Percentiles rank a stretch among this genome's conserved stretches.
phyloP scores from a whole-genome alignment of 2,888 invertebrate species.

The Ennomos quercinarius region DNA sequence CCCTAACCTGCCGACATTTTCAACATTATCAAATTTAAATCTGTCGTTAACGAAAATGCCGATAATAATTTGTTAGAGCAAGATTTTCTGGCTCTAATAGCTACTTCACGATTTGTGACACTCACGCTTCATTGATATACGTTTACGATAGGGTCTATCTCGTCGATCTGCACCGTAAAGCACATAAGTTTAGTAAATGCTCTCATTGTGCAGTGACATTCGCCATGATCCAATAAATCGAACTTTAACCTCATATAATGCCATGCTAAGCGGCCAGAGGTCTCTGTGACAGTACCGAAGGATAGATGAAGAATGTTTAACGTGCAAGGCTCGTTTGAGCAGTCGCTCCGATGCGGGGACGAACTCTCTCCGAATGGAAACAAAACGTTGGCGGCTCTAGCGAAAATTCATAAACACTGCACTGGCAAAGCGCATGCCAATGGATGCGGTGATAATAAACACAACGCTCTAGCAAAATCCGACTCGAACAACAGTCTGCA shows the following conservation, averaged over 20 bases:
- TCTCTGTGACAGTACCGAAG: slow-evolving; percentile 60
- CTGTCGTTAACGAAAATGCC: slow-evolving; percentile 27
- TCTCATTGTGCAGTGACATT: slow-evolving; percentile 71
- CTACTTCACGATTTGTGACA: slow-evolving; percentile 50
- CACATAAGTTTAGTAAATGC: slow-evolving; percentile 57
- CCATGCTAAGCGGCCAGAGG: slow-evolving; percentile 56
- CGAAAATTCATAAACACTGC: slow-evolving; percentile 89
- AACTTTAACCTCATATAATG: slow-evolving; percentile 71
- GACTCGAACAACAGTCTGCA: slow-evolving; percentile 78
- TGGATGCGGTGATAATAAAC: slow-evolving; percentile 86
- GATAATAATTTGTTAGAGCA: slow-evolving; percentile 39
- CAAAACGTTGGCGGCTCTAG: slow-evolving; percentile 81
- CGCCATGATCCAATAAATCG: slow-evolving; percentile 63
- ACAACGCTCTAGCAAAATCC: slow-evolving; percentile 74
- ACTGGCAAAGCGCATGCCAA: slow-evolving; percentile 91
- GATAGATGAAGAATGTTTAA: slow-evolving; percentile 78
- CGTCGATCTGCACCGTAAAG: slow-evolving; percentile 67
- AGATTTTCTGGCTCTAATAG: slow-evolving; percentile 37
- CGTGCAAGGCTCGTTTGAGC: slow-evolving; percentile 85
- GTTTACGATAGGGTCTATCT: slow-evolving; percentile 54
- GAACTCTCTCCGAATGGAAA: slow-evolving; percentile 77
- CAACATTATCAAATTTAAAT: slow-evolving; percentile 42
- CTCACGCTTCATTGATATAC: slow-evolving; percentile 54
- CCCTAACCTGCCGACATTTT: slow-evolving; percentile 26
- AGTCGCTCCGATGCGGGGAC: slow-evolving; percentile 84